These are phyloP conservation scores for Dilophus febrilis DNA, from an alignment of 2,888 invertebrate species.

Conservation along the genomic window DNA sequence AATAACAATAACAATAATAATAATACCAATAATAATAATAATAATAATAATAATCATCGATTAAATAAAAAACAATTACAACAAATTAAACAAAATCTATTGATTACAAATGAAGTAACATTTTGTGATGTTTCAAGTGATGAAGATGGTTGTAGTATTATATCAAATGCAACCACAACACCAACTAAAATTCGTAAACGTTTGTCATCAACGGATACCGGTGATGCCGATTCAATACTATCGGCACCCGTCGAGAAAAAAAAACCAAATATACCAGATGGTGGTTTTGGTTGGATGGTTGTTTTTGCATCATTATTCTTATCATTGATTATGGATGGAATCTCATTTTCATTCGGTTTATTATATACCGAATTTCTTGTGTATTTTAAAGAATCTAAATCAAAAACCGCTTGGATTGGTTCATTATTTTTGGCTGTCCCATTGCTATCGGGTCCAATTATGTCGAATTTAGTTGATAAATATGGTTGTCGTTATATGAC, in stretches of 20 bases:
- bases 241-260: slow-evolving; percentile 24
- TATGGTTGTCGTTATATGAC: slow-evolving; percentile 71
- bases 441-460: slow-evolving; percentile 63
- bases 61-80: slow-evolving; percentile 6
- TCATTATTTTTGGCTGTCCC: slow-evolving; percentile 82
- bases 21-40: not conserved
- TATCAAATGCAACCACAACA: not conserved
- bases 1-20: not conserved
- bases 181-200: slow-evolving; percentile 21
- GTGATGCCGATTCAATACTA: slow-evolving; percentile 23
- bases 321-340: slow-evolving; percentile 81
- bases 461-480: slow-evolving; percentile 69
- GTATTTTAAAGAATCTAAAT: slow-evolving; percentile 64
- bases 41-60: not conserved
- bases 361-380: slow-evolving; percentile 67
- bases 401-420: slow-evolving; percentile 79
- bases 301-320: slow-evolving; percentile 71
- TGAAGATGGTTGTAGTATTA: slow-evolving; percentile 11
- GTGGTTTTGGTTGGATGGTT: slow-evolving; percentile 37
- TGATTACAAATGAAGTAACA: slow-evolving; percentile 20
- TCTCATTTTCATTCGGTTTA: slow-evolving; percentile 84
- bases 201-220: slow-evolving; percentile 24
- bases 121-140: slow-evolving; percentile 25
- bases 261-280: slow-evolving; percentile 26
- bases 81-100: slow-evolving; percentile 3